Evolutionary conservation across 2,888 invertebrate genomes (phyloP).

Genomic region (Oxytorus armatus): DNA sequence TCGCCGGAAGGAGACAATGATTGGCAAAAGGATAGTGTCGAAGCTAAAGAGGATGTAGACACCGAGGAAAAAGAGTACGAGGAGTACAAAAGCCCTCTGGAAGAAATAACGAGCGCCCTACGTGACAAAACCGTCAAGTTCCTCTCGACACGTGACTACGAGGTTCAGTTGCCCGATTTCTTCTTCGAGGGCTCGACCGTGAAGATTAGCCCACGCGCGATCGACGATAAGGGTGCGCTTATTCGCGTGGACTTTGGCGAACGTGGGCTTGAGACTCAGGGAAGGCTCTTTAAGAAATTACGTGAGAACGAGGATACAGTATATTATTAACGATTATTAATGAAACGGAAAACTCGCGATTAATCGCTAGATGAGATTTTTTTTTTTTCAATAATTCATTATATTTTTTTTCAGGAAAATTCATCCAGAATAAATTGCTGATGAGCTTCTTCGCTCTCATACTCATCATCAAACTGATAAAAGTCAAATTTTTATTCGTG

Average conservation of each 20-base stretch:
- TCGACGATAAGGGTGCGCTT: conserved; percentile 90
- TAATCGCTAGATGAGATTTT: background rate
- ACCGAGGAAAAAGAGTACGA: conserved; percentile 73
- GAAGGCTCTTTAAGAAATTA: conserved; percentile 89
- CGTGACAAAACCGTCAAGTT: conserved; percentile 90
- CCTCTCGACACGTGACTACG: conserved; percentile 91
- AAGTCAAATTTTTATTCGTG: conserved; percentile 92
- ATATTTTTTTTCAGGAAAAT: conserved; percentile 88
- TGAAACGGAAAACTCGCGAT: background rate
- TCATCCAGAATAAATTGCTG: conserved; percentile 90
- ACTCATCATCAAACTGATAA: conserved; percentile 91
- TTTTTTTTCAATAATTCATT: background rate
- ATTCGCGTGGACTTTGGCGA: conserved; percentile 90
- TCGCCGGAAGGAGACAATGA: conserved; percentile 83
- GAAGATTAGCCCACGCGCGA: conserved; percentile 90
- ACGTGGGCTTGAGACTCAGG: conserved; percentile 82
- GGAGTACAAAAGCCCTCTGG: conserved; percentile 86
- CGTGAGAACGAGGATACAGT: conserved; percentile 86
- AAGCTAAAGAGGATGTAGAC: conserved; percentile 72
- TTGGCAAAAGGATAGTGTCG: conserved; percentile 61
- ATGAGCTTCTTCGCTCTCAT: conserved; percentile 91
- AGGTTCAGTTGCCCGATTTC: conserved; percentile 89
- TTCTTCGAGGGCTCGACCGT: conserved; percentile 91
- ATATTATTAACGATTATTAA: background rate
- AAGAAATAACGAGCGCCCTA: conserved; percentile 90